phyloP scores from a whole-genome alignment of 2,113 vertebrate species.

The Potamarius usumacintae region DNA sequence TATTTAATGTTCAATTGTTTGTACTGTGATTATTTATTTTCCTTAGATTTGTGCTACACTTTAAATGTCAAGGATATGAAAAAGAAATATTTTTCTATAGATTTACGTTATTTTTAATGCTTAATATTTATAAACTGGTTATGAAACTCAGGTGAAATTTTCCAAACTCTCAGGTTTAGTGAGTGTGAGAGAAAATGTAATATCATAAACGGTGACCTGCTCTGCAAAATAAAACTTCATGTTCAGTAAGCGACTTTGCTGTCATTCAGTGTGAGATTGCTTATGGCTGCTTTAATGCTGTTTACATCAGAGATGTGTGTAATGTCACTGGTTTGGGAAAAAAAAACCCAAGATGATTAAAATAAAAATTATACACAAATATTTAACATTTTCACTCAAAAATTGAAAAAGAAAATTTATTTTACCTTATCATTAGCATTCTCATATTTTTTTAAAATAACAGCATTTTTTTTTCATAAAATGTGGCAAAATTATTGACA shows the following conservation, averaged over 20 bases:
- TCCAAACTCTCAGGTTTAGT: constrained; percentile 38
- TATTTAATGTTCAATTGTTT: constrained; percentile 43
- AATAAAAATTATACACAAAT: not conserved
- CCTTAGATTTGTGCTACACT: constrained; percentile 52
- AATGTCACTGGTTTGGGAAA: not conserved
- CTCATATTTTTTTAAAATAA: no score
- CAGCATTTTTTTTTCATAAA: no score
- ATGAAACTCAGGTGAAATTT: constrained; percentile 59
- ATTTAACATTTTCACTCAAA: not conserved
- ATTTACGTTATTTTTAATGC: constrained; percentile 69
- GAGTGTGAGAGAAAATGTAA: constrained; percentile 32
- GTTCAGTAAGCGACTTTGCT: constrained; percentile 63
- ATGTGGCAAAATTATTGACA: no score
- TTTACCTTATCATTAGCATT: no score
- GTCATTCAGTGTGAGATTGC: not conserved
- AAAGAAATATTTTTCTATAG: constrained; percentile 64
- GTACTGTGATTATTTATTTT: constrained; percentile 59
- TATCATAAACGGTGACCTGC: constrained; percentile 51
- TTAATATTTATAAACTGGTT: constrained; percentile 42
- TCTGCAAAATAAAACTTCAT: constrained; percentile 68
- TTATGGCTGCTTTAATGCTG: not conserved
- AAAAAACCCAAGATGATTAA: not conserved
- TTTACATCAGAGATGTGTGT: not conserved
- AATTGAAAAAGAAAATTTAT: no score
- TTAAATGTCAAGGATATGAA: constrained; percentile 36